Evolutionary conservation across 2,113 vertebrate genomes (phyloP).

Genomic region (Sula dactylatra): DNA sequence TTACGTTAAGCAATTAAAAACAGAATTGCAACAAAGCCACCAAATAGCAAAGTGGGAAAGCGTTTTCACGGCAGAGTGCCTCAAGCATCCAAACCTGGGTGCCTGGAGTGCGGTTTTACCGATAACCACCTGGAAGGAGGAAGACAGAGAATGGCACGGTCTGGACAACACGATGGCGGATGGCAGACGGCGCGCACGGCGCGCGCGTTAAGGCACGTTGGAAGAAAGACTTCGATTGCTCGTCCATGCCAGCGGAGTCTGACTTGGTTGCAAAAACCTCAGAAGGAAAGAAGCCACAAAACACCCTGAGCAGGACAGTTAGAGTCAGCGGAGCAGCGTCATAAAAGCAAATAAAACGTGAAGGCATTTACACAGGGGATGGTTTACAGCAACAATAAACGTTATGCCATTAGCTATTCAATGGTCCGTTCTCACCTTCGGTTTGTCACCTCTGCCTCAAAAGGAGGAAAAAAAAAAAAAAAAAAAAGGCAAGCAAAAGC

Average conservation of each 20-base stretch:
- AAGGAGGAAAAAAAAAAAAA: background rate
- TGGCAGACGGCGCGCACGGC: background rate
- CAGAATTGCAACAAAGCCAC: background rate
- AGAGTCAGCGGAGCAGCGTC: background rate
- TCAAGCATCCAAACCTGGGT: background rate
- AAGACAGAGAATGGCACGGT: background rate
- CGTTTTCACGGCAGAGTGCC: rapidly evolving
- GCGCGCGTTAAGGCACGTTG: background rate
- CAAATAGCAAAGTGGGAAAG: rapidly evolving
- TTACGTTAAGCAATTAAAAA: background rate
- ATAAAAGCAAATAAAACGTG: background rate
- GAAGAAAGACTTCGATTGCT: background rate
- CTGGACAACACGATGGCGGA: background rate
- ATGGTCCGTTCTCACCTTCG: background rate
- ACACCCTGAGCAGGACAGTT: background rate
- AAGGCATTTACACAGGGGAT: background rate
- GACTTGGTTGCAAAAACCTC: background rate
- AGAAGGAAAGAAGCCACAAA: background rate
- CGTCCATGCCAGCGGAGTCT: background rate
- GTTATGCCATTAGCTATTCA: background rate
- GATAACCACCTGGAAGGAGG: conserved; percentile 32
- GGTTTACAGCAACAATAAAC: background rate
- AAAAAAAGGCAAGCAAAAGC: background rate
- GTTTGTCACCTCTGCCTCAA: background rate
- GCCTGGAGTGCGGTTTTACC: background rate